Evolutionary conservation across 2,888 invertebrate genomes (phyloP).

Genomic region (Strigamia maritima): DNA sequence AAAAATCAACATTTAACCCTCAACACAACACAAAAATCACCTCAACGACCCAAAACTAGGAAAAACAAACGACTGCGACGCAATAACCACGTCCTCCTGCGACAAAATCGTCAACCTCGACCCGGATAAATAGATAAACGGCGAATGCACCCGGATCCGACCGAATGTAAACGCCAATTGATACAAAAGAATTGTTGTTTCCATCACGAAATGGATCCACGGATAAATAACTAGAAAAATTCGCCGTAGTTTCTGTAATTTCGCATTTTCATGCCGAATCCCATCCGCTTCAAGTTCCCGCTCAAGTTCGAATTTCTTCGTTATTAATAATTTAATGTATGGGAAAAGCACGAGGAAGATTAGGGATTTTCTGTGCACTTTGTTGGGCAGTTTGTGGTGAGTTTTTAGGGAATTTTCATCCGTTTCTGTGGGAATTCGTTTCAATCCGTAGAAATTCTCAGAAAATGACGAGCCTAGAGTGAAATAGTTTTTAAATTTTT

Average conservation of each 20-base stretch:
- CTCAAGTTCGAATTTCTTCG: not conserved
- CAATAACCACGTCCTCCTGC: constrained; percentile 40
- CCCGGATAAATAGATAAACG: constrained; percentile 35
- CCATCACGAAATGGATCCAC: constrained; percentile 34
- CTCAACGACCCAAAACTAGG: not conserved
- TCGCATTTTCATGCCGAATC: not conserved
- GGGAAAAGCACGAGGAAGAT: not conserved
- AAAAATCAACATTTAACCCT: no score
- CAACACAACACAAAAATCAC: no score
- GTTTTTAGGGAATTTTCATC: not conserved
- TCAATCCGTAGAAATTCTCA: not conserved
- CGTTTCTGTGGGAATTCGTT: not conserved
- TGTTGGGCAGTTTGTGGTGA: not conserved
- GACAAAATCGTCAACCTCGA: constrained; percentile 28
- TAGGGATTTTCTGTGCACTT: not conserved
- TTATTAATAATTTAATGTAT: not conserved
- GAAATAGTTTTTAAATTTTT: not conserved
- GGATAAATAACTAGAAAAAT: not conserved
- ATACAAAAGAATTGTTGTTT: constrained; percentile 33
- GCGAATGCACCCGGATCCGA: constrained; percentile 23
- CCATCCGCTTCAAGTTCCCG: not conserved
- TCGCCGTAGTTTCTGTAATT: not conserved
- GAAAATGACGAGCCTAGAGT: not conserved
- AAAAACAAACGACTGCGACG: not conserved
- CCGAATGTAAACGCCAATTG: constrained; percentile 38